phyloP scores from a whole-genome alignment of 2,113 vertebrate genomes.

The Diphyllodes magnificus region DNA sequence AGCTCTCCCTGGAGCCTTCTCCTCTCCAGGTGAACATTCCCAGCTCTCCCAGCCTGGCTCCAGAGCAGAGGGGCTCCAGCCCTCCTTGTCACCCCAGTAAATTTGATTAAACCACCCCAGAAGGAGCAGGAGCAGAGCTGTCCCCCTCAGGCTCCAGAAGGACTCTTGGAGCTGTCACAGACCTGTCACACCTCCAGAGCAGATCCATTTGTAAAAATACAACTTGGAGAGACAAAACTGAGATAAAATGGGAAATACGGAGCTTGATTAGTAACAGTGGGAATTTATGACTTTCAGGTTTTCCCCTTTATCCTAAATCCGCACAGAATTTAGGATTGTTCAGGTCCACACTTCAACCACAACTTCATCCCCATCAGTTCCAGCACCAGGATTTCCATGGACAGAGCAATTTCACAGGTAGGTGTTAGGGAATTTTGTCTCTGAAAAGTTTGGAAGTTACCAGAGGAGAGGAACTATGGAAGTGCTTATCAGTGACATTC shows the following conservation, averaged over 20 bases:
- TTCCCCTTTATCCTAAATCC: not conserved
- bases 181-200: not conserved
- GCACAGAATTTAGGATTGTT: not conserved
- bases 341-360: not conserved
- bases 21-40: not conserved
- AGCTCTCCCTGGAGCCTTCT: not conserved
- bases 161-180: not conserved
- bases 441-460: not conserved
- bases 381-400: not conserved
- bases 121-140: not conserved
- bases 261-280: not conserved
- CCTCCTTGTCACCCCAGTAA: not conserved
- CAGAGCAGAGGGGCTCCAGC: not conserved
- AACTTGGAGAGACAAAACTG: not conserved
- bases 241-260: not conserved
- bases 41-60: not conserved
- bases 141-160: not conserved
- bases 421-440: not conserved
- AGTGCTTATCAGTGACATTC: not conserved
- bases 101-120: not conserved
- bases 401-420: not conserved
- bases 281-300: not conserved
- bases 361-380: not conserved
- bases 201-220: not conserved
- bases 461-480: not conserved